phyloP scores from a whole-genome alignment of 2,113 vertebrate genomes.

The Eupsittula cactorum region DNA sequence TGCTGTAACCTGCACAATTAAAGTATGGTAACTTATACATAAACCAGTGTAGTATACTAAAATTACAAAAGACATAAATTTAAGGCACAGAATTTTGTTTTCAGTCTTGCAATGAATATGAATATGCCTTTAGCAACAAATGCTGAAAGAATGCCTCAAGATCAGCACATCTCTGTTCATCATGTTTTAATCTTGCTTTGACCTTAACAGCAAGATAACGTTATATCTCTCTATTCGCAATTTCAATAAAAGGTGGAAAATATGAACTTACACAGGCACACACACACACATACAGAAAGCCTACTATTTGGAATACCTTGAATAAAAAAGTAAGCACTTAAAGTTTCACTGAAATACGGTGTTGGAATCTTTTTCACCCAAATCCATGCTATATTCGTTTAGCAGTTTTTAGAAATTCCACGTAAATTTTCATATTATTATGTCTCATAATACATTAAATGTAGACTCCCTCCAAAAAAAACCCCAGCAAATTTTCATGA shows the following conservation, averaged over 20 bases:
- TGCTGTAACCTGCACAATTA: neutral
- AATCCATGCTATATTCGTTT: neutral
- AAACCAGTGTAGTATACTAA: neutral
- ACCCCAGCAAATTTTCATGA: neutral
- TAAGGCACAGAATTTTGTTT: neutral
- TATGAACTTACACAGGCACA: neutral
- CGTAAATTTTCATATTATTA: neutral
- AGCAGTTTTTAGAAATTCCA: neutral
- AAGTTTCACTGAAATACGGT: neutral
- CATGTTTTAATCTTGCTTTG: neutral
- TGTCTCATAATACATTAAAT: neutral
- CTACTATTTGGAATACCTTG: neutral
- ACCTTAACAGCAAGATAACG: neutral
- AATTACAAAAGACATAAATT: neutral
- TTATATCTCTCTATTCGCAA: neutral
- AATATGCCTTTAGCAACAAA: neutral
- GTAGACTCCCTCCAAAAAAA: fast-evolving
- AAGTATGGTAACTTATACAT: neutral
- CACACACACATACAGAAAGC: neutral
- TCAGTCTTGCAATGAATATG: neutral
- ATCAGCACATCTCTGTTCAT: neutral
- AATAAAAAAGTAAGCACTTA: neutral
- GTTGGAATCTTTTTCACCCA: neutral
- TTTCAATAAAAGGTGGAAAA: neutral
- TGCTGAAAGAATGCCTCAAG: neutral